phyloP scores from a whole-genome alignment of 2,113 vertebrate species.

The Sylvia atricapilla region DNA sequence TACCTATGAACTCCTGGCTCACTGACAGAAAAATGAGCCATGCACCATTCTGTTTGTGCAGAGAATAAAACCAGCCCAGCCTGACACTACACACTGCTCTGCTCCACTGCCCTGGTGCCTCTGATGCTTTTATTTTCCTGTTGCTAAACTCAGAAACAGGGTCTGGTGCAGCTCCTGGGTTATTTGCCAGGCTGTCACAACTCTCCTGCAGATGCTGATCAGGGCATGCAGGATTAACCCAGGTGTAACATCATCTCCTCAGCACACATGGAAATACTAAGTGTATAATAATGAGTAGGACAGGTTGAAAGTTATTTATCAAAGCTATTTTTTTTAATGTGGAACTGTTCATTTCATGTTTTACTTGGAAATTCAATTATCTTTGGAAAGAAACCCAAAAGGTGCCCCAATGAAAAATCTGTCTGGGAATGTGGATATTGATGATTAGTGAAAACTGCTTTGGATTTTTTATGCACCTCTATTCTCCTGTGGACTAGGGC shows the following conservation, averaged over 20 bases:
- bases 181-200: not conserved
- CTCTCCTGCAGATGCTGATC: not conserved
- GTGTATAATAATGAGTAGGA: not conserved
- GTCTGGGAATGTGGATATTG: not conserved
- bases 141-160: not conserved
- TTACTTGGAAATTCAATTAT: slow-evolving; percentile 5
- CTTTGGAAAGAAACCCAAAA: not conserved
- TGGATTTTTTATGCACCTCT: not conserved
- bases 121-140: slow-evolving; percentile 13
- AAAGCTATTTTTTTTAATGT: not conserved
- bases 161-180: not conserved
- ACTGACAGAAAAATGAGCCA: not conserved
- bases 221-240: not conserved
- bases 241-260: not conserved
- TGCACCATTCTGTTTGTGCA: not conserved
- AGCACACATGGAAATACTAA: not conserved
- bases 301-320: not conserved
- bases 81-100: not conserved
- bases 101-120: not conserved
- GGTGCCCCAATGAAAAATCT: not conserved
- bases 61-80: not conserved
- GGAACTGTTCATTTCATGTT: not conserved
- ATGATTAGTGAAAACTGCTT: not conserved
- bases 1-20: not conserved
- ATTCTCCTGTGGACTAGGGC: not conserved